Base-by-base conservation (phyloP, 2,113 vertebrate genomes). In the Buteo buteo region DNA sequence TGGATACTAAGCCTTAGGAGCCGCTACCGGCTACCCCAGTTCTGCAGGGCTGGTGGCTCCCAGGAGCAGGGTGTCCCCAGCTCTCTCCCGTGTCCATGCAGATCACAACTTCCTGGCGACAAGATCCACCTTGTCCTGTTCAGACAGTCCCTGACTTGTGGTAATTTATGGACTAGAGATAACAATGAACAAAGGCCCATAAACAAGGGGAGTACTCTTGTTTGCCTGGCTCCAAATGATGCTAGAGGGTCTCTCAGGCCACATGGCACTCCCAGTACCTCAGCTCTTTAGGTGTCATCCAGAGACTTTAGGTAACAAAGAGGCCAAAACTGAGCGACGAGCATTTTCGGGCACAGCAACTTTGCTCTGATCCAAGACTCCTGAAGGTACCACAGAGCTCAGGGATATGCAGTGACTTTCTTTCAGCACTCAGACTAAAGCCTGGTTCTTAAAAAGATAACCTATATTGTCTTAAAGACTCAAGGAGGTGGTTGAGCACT, bases 241-340 rank as follows among this genome's bases (percentile, higher is more conserved):
- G 22, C 31, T 38, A 38, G 52, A 71, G 34, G 24, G 24, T 67
- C 26, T 61, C 34, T 38, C 40, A 57, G 77, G 28, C n/a, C 29
- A 31, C 18, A 6, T 11, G 22, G 22, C 34, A 36, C 36, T 42
- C 11, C 36, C 36, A 55, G 52, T 11, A 55, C 16, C 57, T 59
- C 14, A 21, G 34, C 17, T 40, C n/a, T 57, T 72, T 40, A n/a
- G 13, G 14, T 26, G 13, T 38, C 38, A 73, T 20, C 22, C 49
- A 69, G 54, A 69, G 49, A 32, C 36, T 49, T 59, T 28, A 31
- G 28, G 17, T 16, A 67, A 49, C 29, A 58, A 50, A 69, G 25
- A 72, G 8, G 12, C 40, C 82, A 89, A 70, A 82, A 38, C 7
- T 8, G 7, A 82, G 20, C 1, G 0, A 49, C 0, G 0, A 45